Conservation (phyloP, 1,140 invertebrate species). For the Mercenaria mercenaria region DNA sequence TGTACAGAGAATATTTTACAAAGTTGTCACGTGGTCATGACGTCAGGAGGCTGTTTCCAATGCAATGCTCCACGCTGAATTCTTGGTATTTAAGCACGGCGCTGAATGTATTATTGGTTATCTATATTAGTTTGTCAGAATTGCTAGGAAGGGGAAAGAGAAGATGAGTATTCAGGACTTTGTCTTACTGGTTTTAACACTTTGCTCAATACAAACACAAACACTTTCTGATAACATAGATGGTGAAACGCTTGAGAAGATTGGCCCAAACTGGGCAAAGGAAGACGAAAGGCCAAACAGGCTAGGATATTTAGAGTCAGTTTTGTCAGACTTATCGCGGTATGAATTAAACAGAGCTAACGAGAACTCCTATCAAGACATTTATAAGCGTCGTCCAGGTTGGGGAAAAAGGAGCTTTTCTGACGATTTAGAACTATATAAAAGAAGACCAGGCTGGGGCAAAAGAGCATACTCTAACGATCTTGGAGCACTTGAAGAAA, state of each 20-base stretch:
- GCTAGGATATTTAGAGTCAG: conserved; percentile 67
- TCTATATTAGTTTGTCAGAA: neutral
- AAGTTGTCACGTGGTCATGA: neutral
- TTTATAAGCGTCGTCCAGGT: conserved; percentile 73
- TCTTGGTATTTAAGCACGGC: conserved; percentile 28
- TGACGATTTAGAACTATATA: conserved; percentile 62
- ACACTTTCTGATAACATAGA: conserved; percentile 25
- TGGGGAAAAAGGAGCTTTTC: conserved; percentile 68
- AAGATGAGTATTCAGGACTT: conserved; percentile 31
- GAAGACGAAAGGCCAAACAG: conserved; percentile 44
- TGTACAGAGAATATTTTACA: neutral
- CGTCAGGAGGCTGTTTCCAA: conserved; percentile 13
- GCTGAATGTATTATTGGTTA: neutral
- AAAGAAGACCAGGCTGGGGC: conserved; percentile 74
- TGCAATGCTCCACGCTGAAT: neutral
- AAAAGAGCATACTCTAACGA: conserved; percentile 53
- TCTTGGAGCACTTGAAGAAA: conserved; percentile 39
- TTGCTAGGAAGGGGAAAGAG: neutral
- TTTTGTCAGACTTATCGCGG: conserved; percentile 52
- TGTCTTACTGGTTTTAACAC: conserved; percentile 19
- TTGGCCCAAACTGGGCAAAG: conserved; percentile 70
- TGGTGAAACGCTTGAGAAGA: conserved; percentile 62
- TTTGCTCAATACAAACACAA: conserved; percentile 48
- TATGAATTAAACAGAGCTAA: conserved; percentile 50
- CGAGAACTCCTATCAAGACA: conserved; percentile 15